Evolutionary conservation across 2,113 vertebrate species (phyloP), one percentile per base, ranked within the genome.

Genomic region (Paratilapia polleni): DNA sequence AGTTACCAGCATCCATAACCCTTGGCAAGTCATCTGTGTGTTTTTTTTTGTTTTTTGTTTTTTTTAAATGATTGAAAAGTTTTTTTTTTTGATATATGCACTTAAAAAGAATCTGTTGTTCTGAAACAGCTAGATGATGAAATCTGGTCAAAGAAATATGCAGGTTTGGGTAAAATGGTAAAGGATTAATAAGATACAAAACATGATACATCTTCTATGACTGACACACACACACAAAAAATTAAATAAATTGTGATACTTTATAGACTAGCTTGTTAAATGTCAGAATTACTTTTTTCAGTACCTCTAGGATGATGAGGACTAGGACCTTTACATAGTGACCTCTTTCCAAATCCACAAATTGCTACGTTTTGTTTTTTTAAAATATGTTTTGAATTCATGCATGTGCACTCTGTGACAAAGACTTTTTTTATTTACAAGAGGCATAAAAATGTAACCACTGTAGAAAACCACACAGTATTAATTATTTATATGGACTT

Each of bases 1-100:
- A 85, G 82, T 91, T 84, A 86, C 82, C 76, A 91, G 82, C 89
- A 88, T 80, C 73, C 63, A 61, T 88, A 80, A 92, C 77, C 78
- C 80, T 79, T 81, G 83, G 75, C 57, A 73, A 77, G 68, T 78
- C 22, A 64, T 58, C 14, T 3, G 8, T 64, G 28, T 49, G 64
- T 19, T 5, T 60, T 14, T 61, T 8, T 24, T 9, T 47, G 43
- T 15, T 8, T 8, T 6, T 14, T 68, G 3, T 68, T 17, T 74
- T 87, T 87, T 59, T 59, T 86, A 57, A 83, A 74, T 82, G 57
- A 86, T 79, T 26, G 80, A 79, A 52, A 15, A 22, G 22, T 31
- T 31, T 31, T 31, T 31, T 4, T 31, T 31, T 31, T 20, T 34
- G 10, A 15, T 26, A 70, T 60, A 38, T 86, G 17, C 31, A 47